Conservation (phyloP, 2,113 vertebrate genomes). For the Merops nubicus region DNA sequence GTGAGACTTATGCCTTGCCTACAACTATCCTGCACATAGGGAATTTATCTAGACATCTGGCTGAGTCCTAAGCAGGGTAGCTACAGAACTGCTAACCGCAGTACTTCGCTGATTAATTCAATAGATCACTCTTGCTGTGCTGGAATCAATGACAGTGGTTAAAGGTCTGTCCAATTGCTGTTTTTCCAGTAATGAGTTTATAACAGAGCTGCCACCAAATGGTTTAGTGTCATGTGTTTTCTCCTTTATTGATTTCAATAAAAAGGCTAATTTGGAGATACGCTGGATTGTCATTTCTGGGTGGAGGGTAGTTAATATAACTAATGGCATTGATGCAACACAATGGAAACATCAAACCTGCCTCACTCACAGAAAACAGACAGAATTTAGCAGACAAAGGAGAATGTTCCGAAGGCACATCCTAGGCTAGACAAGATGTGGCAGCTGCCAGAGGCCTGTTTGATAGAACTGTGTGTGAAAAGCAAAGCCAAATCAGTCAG, state of each 20-base stretch:
- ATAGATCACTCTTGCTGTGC: conserved; percentile 52
- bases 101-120: conserved; percentile 49
- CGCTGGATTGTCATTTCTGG: conserved; percentile 54
- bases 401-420: not conserved
- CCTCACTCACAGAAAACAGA: not conserved
- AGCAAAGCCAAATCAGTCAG: not conserved
- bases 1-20: not conserved
- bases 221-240: conserved; percentile 49
- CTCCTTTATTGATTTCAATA: conserved; percentile 74
- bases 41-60: not conserved
- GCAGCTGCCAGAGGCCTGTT: not conserved
- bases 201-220: conserved; percentile 65
- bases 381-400: not conserved
- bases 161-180: conserved; percentile 54
- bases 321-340: not conserved
- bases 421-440: not conserved
- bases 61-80: not conserved
- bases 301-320: conserved; percentile 30
- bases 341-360: not conserved
- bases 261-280: conserved; percentile 77
- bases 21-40: not conserved
- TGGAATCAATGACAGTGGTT: conserved; percentile 52
- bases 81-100: not conserved
- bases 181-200: conserved; percentile 66
- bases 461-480: not conserved